Conservation (phyloP, 2,113 vertebrate species). For the Macroglossus sobrinus region DNA sequence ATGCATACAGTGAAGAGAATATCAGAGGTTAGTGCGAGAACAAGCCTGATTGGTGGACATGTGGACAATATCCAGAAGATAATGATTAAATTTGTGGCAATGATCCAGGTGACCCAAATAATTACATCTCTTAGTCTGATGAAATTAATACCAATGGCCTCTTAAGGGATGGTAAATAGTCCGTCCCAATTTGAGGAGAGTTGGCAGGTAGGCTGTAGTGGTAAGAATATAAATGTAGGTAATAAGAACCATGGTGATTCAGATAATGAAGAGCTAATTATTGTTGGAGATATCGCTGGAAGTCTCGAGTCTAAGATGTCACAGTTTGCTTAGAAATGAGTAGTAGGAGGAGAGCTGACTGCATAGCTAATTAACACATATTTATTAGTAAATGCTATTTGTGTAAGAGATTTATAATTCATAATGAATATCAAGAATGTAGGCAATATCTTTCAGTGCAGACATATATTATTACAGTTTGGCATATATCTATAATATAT, state of each 20-base stretch:
- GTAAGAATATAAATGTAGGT: neutral
- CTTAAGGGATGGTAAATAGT: neutral
- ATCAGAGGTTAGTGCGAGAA: neutral
- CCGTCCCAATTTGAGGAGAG: neutral
- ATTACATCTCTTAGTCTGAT: neutral
- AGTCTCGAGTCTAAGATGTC: neutral
- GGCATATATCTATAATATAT: neutral
- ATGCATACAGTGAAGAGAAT: neutral
- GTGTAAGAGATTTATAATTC: neutral
- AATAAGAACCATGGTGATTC: neutral
- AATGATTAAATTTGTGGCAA: neutral
- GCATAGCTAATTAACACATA: neutral
- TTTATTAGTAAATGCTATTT: neutral
- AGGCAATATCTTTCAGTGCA: neutral
- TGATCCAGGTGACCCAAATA: neutral
- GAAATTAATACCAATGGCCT: neutral
- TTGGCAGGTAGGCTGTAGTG: neutral
- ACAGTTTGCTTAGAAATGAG: neutral
- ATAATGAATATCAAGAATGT: constrained; percentile 4
- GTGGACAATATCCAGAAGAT: neutral
- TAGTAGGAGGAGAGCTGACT: neutral
- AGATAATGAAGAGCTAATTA: constrained; percentile 18
- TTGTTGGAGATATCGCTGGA: neutral
- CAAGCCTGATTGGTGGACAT: neutral
- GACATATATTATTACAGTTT: neutral